A percentile compares a stretch with the other conserved stretches of the same genome.
Conservation (phyloP, 2,888 invertebrate species). For the Hydroisotoma schaefferi region DNA sequence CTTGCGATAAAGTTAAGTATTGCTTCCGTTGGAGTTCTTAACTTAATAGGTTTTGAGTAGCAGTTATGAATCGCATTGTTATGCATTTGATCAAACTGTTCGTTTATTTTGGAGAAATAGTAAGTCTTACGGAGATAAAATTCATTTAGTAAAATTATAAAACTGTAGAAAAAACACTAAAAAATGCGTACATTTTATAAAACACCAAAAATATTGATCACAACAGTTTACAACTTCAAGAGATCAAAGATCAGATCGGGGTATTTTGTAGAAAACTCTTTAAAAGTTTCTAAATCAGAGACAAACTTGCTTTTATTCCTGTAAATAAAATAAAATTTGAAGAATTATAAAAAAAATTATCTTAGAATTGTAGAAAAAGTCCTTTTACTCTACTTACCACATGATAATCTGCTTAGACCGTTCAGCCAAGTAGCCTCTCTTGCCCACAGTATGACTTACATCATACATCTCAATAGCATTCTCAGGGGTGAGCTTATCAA, state of each 20-base stretch:
- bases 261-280: conserved; percentile 32
- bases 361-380: neutral
- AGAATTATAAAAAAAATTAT: neutral
- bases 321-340: conserved; percentile 7
- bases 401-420: conserved; percentile 34
- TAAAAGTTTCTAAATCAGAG: conserved; percentile 30
- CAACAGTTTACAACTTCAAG: conserved; percentile 19
- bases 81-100: no score
- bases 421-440: conserved; percentile 23
- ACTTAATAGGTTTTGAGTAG: no score
- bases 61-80: no score
- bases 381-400: conserved; percentile 23
- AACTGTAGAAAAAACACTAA: no score
- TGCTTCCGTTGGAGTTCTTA: no score
- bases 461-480: conserved; percentile 40
- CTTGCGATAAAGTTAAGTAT: no score
- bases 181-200: no score
- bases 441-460: conserved; percentile 24
- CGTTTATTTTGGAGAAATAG: no score
- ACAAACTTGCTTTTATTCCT: conserved; percentile 40
- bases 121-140: no score
- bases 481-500: conserved; percentile 21
- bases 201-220: neutral
- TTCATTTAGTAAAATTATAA: no score
- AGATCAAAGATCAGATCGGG: conserved; percentile 39